Evolutionary conservation across 2,888 invertebrate species (phyloP).

Genomic region (Alcis repandata): DNA sequence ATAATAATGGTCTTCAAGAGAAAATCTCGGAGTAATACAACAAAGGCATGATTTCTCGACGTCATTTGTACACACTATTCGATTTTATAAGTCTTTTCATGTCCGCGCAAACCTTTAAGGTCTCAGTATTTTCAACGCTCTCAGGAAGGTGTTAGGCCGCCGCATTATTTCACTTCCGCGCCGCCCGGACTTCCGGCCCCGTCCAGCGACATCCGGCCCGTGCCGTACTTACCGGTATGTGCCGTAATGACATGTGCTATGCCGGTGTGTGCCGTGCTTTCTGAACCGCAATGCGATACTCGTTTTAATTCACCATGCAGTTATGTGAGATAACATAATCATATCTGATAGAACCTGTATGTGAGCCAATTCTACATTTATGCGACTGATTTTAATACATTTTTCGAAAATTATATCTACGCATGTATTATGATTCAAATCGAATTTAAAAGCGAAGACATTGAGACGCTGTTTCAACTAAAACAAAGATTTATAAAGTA

Average conservation of each 20-base stretch:
- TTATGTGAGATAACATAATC: no score
- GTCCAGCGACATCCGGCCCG: slow-evolving; percentile 15
- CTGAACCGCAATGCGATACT: slow-evolving; percentile 16
- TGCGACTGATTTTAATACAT: no score
- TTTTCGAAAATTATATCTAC: no score
- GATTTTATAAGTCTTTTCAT: neutral
- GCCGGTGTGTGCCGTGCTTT: neutral
- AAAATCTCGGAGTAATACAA: neutral
- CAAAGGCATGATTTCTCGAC: neutral
- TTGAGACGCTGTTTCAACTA: no score
- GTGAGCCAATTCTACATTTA: no score
- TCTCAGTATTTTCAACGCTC: neutral
- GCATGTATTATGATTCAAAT: no score
- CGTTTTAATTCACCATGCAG: neutral
- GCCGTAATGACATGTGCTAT: neutral
- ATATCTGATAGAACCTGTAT: no score
- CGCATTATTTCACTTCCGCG: slow-evolving; percentile 14
- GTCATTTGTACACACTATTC: neutral
- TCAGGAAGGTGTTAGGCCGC: slow-evolving; percentile 22
- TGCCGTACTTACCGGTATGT: slow-evolving; percentile 6
- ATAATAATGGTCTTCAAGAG: no score
- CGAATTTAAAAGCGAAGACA: no score
- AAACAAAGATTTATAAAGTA: no score
- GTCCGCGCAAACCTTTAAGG: neutral
- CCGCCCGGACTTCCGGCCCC: neutral